Evolutionary conservation across 2,888 invertebrate genomes (phyloP), one percentile per base, ranked within the genome.

Genomic region (Thecophora atra): DNA sequence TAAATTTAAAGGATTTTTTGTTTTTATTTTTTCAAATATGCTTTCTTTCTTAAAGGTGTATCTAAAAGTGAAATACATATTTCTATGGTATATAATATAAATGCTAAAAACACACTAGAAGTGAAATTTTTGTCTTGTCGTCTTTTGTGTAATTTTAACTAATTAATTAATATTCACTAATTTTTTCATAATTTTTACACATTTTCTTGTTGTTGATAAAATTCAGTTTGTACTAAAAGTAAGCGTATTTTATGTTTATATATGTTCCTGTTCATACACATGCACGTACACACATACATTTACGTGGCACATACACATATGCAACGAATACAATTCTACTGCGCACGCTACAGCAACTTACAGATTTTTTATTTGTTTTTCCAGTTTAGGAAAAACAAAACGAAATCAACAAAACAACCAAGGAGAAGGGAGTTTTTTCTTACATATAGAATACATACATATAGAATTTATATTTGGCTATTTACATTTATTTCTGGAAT

Each of bases 201-300:
- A 37, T 58, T 17, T 69, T n/a, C 60, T 54, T 64, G 24, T 69
- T 26, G 37, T 60, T 58, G 68, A 69, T 69, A 60, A 69, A 58
- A 69, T 69, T 70, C 30, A 30, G 51, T 73, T 82, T 82, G 82
- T 81, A 81, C 82, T 81, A 81, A 82, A 79, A 81, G 78, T 81
- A 81, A 80, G 80, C 81, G 81, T 80, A 81, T 80, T 77, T 70
- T 68, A 68, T 68, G 19, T 58, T 26, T 24, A 58, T 62, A 63
- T 60, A 51, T 70, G 26, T 19, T 30, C 28, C 13, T 51, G 52
- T 30, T 58, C 58, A 19, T 58, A 30, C 28, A 2, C n/a, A 15
- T n/a, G 47, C 13, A 47, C 17, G 13, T 47, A 8, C 17, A 47
- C 1, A 47, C 4, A 30, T 30, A 6, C 8, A 11, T 37, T 37